A percentile compares a stretch with the other conserved stretches of the same genome.
These are phyloP conservation scores for Diplazon laetatorius DNA, from an alignment of 2,888 invertebrate species.

Conservation along the genomic window DNA sequence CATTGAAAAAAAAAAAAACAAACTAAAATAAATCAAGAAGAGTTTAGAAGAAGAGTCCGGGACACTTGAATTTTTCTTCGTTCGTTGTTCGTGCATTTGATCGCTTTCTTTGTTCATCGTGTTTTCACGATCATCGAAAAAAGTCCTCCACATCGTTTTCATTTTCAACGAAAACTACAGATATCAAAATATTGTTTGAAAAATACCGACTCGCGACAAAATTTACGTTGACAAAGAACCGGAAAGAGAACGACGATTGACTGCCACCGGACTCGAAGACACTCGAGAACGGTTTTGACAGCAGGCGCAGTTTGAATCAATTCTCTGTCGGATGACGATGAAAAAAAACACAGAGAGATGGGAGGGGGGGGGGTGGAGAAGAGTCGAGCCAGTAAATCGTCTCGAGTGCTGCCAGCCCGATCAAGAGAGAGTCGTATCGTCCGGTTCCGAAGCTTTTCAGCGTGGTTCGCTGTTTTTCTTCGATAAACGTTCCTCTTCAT, in stretches of 20 bases:
- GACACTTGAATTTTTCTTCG: slow-evolving; percentile 40
- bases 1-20: slow-evolving; percentile 26
- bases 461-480: slow-evolving; percentile 65
- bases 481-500: slow-evolving; percentile 68
- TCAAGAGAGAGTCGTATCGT: slow-evolving; percentile 46
- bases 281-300: slow-evolving; percentile 61
- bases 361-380: slow-evolving; percentile 18
- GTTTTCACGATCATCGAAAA: slow-evolving; percentile 38
- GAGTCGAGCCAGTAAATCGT: slow-evolving; percentile 69
- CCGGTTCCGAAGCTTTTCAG: slow-evolving; percentile 64
- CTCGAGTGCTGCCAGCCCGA: slow-evolving; percentile 51
- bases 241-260: slow-evolving; percentile 56
- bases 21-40: no score
- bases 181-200: slow-evolving; percentile 36
- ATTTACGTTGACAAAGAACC: slow-evolving; percentile 39
- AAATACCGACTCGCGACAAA: slow-evolving; percentile 28
- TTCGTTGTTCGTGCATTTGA: slow-evolving; percentile 38
- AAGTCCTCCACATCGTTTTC: slow-evolving; percentile 37
- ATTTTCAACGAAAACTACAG: no score
- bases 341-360: slow-evolving; percentile 62
- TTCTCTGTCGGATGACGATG: slow-evolving; percentile 57
- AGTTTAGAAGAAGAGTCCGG: slow-evolving; percentile 18
- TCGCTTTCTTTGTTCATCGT: slow-evolving; percentile 2
- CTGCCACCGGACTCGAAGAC: slow-evolving; percentile 54
- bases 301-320: slow-evolving; percentile 37